Base-by-base conservation (phyloP, 2,113 vertebrate species). In the Seriola aureovittata region DNA sequence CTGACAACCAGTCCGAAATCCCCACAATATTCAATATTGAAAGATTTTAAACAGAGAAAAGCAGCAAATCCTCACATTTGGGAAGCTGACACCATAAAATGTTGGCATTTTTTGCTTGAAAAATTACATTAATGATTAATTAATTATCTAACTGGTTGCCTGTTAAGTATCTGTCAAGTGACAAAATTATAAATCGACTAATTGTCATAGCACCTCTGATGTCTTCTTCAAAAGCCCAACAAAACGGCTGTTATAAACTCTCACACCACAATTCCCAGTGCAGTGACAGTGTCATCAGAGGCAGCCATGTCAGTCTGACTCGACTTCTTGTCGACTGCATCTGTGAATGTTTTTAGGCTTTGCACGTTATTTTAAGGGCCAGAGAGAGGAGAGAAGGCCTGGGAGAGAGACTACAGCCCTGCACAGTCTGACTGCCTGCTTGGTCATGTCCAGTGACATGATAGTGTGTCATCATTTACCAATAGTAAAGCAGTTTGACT, bases 361-460 rank as follows among this genome's bases (percentile, higher is more conserved):
- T 90, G 80, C 88, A 85, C 73, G 75, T 92, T 92, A 93, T 91
- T 94, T 93, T 91, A 81, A 88, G 89, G 87, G 70, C 52, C 80
- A 77, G 63, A 80, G 64, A 81, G 75, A 71, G 36, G 23, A 54
- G 67, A 32, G 67, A 50, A 80, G 54, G 80, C 5, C 46, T 1
- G 36, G 5, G 34, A 63, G 80, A 50, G 46, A 80, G 70, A 66
- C 34, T 55, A 12, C 55, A 46, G 36, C 12, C 59, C 50, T 52
- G 38, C 38, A 85, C 7, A 40, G 44, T 71, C 78, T 73, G 66
- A n/a, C 68, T 75, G 71, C 8, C 59, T 84, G 91, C 74, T 83
- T 48, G 76, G 75, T 93, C 85, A 89, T 90, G 78, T 76, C 81
- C 66, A 48, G 6, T 69, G 78, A 69, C 62, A 57, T 38, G 59